Evolutionary conservation across 2,888 invertebrate species (phyloP).

Genomic region (Hemicrepidius hirtus): DNA sequence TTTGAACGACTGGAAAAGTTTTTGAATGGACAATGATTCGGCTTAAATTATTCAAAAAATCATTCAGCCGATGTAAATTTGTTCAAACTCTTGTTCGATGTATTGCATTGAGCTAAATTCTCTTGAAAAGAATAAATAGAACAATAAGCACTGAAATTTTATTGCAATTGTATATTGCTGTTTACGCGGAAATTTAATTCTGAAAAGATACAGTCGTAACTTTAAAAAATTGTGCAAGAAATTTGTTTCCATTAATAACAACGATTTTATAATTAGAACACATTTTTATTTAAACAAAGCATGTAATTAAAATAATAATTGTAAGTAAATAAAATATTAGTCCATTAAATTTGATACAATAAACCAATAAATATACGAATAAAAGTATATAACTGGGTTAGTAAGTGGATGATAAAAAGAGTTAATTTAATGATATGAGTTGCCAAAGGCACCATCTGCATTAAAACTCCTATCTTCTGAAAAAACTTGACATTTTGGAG

Average conservation of each 20-base stretch:
- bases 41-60: conserved; percentile 32
- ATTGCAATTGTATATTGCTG: conserved; percentile 11
- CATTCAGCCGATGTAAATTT: conserved; percentile 26
- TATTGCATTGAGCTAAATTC: conserved; percentile 23
- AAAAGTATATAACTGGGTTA: conserved; percentile 56
- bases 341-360: conserved; percentile 45
- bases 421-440: conserved; percentile 62
- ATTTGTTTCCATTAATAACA: neutral
- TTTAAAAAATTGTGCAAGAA: neutral
- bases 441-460: conserved; percentile 65
- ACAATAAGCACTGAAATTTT: conserved; percentile 5
- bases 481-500: conserved; percentile 63
- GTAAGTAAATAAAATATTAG: neutral
- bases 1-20: conserved; percentile 32
- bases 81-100: conserved; percentile 28
- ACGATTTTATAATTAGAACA: too few species aligned
- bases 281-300: too few species aligned
- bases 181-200: neutral
- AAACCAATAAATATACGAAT: conserved; percentile 47
- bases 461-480: conserved; percentile 63
- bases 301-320: too few species aligned
- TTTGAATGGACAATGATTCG: conserved; percentile 34
- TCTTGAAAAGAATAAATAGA: conserved; percentile 18
- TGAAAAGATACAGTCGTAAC: neutral
- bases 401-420: conserved; percentile 60